Base-by-base conservation (phyloP, 1,140 invertebrate species). In the Eueides isabella region DNA sequence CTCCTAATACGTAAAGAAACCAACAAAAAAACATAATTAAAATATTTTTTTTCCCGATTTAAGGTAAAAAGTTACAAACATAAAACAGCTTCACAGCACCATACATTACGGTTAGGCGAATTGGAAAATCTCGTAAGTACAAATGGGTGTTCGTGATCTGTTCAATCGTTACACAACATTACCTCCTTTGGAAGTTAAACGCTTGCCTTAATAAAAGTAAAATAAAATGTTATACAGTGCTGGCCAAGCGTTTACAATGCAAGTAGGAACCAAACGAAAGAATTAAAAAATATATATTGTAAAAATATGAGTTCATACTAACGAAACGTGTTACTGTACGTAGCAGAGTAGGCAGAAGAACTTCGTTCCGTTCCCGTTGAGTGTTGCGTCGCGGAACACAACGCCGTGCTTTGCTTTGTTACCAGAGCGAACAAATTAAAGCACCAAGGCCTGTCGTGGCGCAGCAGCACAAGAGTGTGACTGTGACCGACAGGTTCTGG, bases 81-180 rank as follows among this genome's bases (percentile, higher is more conserved):
- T 55, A 55, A 55, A 55, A 23, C 26, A 55, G 26, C 48, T 12
- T 26, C 7, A 55, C 26, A 11, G 48, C 48, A n/a, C 48, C 19
- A 55, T 55, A 55, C 48, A 55, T 23, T 48, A 55, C 19, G 19
- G 67, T 69, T 61, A 61, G 67, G 67, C 35, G 55, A 69, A 69
- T 69, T 69, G 67, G 67, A 69, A 69, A 69, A 69, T 69, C 67
- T 69, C 61, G 48, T 69, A 69, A 69, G 31, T 61, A 69, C 48
- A 33, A 61, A 69, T 61, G 67, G 67, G 26, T 69, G 67, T 69
- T 69, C 67, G 44, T 69, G 55, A 69, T 48, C 67, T 69, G 67
- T 31, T 29, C 41, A 35, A 69, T 69, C 67, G 67, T 69, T 69
- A 69, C 67, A 61, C 29, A 61, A 69, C 67, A 69, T 69, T 69